Evolutionary conservation across 2,888 invertebrate genomes (phyloP).

Genomic region (Sycophila texana): DNA sequence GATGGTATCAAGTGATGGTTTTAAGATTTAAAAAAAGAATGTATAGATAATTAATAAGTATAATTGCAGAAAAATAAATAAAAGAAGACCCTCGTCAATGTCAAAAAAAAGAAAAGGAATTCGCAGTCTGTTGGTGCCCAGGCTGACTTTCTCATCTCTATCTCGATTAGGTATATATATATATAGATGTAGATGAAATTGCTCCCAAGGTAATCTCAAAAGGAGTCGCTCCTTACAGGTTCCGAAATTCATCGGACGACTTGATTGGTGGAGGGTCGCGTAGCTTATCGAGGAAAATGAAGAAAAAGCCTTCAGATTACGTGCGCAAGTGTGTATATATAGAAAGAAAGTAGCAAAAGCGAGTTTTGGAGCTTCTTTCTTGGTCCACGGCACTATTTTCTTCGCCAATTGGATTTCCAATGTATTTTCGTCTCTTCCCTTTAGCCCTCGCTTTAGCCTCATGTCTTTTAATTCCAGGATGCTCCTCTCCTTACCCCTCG

Average conservation of each 20-base stretch:
- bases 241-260: constrained; percentile 4
- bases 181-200: neutral
- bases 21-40: too few species aligned
- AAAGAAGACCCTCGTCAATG: too few species aligned
- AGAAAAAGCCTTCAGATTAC: constrained; percentile 2
- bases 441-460: neutral
- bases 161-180: too few species aligned
- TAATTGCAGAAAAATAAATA: too few species aligned
- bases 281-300: constrained; percentile 16
- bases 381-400: constrained; percentile 14
- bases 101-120: neutral
- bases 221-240: neutral
- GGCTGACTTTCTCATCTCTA: neutral
- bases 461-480: constrained; percentile 18
- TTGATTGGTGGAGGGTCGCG: constrained; percentile 3
- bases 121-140: neutral
- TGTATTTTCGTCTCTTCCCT: constrained; percentile 2
- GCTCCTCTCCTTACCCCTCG: neutral
- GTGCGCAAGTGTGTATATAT: neutral
- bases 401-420: constrained; percentile 34
- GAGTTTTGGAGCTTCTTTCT: constrained; percentile 15
- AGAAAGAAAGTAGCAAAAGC: neutral
- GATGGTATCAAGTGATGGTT: too few species aligned
- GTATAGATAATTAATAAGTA: too few species aligned
- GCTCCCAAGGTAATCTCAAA: neutral